Evolutionary conservation across 2,113 vertebrate genomes (phyloP), one percentile per base, ranked within the genome.

Genomic region (Psammodynastes pulverulentus): DNA sequence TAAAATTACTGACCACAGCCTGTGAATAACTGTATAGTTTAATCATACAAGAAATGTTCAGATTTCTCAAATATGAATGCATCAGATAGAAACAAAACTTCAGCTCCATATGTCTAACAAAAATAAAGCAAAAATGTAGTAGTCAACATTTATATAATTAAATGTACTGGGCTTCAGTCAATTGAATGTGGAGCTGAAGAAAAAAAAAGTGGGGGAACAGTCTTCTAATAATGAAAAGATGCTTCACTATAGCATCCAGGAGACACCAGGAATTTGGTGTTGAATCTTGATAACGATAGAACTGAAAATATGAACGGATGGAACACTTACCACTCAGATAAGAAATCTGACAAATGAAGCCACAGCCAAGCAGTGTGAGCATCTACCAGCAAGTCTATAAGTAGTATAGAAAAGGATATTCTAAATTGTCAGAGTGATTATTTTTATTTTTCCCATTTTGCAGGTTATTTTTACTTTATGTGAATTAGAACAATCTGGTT

Each of bases 171-270:
- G 52, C 15, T 23, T 15, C 23, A 62, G 21, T 13, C 54, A 52
- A 53, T 34, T 19, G 12, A 67, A 19, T 39, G 46, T 56, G 23
- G 45, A 34, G 3, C 9, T 24, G 1, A 58, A 85, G 43, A 3
- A 19, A 49, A 58, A 5, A 12, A 49, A 0, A 1, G 3, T 0
- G 54, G 2, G 10, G 2, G 0, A 43, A 10, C n/a, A 53, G 52
- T 10, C 5, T 54, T 43, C 34, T 24, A 54, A 34, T 23, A 8
- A 17, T 79, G 17, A 79, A 79, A 79, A 79, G 6, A 51, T 29
- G 24, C 54, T 92, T 62, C 34, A 48, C 3, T 89, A 84, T n/a
- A 48, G 2, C 12, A 56, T 49, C 21, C 15, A 79, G 43, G 45
- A 13, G 67, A 52, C 21, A 87, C 8, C 58, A 92, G 17, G 3